Conservation (phyloP, 1,140 invertebrate species). For the Xylocopa sonorina region DNA sequence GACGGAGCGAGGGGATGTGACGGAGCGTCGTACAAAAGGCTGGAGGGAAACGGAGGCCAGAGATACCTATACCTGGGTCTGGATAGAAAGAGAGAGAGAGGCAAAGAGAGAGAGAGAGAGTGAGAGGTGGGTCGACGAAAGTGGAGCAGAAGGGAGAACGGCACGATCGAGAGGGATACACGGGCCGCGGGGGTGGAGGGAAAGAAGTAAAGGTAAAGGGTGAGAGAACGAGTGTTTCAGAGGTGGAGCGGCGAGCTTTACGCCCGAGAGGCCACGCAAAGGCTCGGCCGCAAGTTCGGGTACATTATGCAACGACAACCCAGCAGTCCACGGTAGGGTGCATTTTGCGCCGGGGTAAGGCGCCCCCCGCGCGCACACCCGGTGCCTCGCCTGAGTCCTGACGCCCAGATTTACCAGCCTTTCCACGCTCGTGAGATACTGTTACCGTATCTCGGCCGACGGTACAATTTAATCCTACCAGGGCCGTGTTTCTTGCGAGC, state of each 20-base stretch:
- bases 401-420: conserved; percentile 46
- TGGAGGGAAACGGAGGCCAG: background rate
- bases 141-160: background rate
- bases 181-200: background rate
- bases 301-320: conserved; percentile 61
- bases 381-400: conserved; percentile 36
- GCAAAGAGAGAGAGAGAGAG: no score
- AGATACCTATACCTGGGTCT: no score
- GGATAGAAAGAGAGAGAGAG: no score
- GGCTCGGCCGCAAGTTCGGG: conserved; percentile 56
- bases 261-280: conserved; percentile 48
- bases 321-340: conserved; percentile 11
- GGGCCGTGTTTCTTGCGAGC: conserved; percentile 15
- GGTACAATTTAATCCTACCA: conserved; percentile 43
- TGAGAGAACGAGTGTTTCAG: conserved; percentile 5
- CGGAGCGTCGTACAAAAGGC: no score
- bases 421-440: conserved; percentile 14
- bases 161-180: background rate
- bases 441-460: conserved; percentile 18
- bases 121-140: background rate
- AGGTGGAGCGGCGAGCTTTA: conserved; percentile 8
- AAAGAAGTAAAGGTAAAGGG: conserved; percentile 10
- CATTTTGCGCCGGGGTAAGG: conserved; percentile 33
- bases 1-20: background rate
- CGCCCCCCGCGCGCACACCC: background rate